Conservation (phyloP, 2,113 vertebrate genomes). For the Paralichthys olivaceus region DNA sequence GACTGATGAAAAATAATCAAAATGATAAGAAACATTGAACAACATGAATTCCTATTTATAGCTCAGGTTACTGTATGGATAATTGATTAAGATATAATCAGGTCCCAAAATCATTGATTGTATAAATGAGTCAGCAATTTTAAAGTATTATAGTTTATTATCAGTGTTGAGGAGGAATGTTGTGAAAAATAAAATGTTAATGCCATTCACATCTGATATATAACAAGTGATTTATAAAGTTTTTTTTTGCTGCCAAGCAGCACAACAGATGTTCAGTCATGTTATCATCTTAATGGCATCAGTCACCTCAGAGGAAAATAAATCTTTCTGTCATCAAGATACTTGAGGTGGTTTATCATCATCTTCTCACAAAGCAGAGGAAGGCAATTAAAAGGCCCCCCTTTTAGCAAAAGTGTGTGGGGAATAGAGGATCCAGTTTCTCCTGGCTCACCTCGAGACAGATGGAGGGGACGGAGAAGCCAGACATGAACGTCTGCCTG, state of each 20-base stretch:
- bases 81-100: neutral
- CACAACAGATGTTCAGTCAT: slow-evolving; percentile 31
- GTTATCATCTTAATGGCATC: slow-evolving; percentile 21
- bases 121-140: slow-evolving; percentile 14
- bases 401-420: slow-evolving; percentile 59
- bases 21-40: neutral
- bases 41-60: neutral
- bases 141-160: neutral
- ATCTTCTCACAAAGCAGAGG: slow-evolving; percentile 37
- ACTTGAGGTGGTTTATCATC: slow-evolving; percentile 48
- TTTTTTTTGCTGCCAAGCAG: slow-evolving; percentile 11
- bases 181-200: neutral
- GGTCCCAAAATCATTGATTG: neutral
- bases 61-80: neutral
- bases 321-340: slow-evolving; percentile 48
- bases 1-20: neutral
- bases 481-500: slow-evolving; percentile 28
- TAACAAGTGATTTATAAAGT: slow-evolving; percentile 18
- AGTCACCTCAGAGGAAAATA: slow-evolving; percentile 42
- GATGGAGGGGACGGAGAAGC: slow-evolving; percentile 38
- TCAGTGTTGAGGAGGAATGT: neutral
- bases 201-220: slow-evolving; percentile 4
- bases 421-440: slow-evolving; percentile 52
- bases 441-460: slow-evolving; percentile 33
- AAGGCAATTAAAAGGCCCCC: slow-evolving; percentile 35